Conservation (phyloP, 2,113 vertebrate species). For the Phylloscopus trochilus region DNA sequence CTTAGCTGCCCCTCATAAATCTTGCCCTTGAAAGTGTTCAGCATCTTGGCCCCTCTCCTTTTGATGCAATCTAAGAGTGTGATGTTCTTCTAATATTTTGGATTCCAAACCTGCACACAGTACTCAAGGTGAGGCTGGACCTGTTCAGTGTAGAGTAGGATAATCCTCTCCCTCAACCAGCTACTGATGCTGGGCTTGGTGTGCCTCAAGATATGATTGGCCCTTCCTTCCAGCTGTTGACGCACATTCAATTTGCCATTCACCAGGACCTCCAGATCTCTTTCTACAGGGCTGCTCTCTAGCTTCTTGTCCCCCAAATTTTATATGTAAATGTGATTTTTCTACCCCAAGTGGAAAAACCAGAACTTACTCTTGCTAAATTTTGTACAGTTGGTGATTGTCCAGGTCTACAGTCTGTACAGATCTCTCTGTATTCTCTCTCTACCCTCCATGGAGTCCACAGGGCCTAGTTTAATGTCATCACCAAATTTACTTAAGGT, state of each 20-base stretch:
- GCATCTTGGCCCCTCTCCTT: neutral
- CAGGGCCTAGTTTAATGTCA: neutral
- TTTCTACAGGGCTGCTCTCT: neutral
- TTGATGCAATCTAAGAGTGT: neutral
- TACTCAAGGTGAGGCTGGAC: neutral
- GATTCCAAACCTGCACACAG: neutral
- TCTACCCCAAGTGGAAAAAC: neutral
- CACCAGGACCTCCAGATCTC: neutral
- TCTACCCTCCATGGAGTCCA: neutral
- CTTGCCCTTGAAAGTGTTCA: neutral
- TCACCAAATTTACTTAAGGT: neutral
- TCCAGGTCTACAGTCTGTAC: neutral
- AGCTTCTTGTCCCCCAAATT: fast-evolving
- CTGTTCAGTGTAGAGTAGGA: neutral
- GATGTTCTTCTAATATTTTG: neutral
- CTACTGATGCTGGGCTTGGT: neutral
- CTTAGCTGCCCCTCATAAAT: neutral
- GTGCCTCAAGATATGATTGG: neutral
- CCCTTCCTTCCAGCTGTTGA: neutral
- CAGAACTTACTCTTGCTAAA: neutral
- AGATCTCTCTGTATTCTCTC: neutral
- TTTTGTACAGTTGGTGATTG: neutral
- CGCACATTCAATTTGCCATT: neutral
- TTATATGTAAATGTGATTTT: neutral
- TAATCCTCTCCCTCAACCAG: fast-evolving